phyloP scores from a whole-genome alignment of 2,797 vertebrate genomes.

The Enteromius radiatus region DNA sequence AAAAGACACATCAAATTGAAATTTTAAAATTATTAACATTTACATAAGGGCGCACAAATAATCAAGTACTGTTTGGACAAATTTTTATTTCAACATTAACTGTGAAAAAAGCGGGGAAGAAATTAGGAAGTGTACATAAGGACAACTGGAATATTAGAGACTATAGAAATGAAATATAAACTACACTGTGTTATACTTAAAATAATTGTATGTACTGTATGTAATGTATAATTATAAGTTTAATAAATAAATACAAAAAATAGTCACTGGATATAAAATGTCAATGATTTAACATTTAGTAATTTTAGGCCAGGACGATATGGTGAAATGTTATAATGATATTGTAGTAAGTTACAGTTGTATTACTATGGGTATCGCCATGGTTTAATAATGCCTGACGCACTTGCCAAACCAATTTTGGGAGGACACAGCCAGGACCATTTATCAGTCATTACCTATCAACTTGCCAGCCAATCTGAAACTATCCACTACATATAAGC shows the following conservation, averaged over 20 bases:
- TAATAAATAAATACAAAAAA: too few species aligned
- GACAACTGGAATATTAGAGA: neutral
- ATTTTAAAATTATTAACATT: too few species aligned
- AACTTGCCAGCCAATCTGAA: too few species aligned
- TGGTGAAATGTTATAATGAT: too few species aligned
- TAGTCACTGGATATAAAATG: neutral
- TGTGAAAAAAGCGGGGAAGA: neutral
- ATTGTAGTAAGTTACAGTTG: neutral
- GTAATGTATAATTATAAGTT: too few species aligned
- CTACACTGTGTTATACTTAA: neutral
- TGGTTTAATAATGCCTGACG: neutral
- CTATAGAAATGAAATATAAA: neutral
- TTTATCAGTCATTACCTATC: too few species aligned
- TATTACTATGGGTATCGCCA: neutral
- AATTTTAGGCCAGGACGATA: too few species aligned
- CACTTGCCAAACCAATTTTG: too few species aligned
- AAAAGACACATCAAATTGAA: too few species aligned
- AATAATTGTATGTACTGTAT: neutral
- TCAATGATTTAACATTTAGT: neutral
- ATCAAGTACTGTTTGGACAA: neutral
- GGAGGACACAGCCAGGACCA: too few species aligned
- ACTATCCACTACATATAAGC: too few species aligned
- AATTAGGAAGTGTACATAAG: conserved; percentile 13
- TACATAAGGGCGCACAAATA: neutral
- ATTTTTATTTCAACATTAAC: neutral